Conservation (phyloP, 2,888 invertebrate genomes). For the Altica lythri region DNA sequence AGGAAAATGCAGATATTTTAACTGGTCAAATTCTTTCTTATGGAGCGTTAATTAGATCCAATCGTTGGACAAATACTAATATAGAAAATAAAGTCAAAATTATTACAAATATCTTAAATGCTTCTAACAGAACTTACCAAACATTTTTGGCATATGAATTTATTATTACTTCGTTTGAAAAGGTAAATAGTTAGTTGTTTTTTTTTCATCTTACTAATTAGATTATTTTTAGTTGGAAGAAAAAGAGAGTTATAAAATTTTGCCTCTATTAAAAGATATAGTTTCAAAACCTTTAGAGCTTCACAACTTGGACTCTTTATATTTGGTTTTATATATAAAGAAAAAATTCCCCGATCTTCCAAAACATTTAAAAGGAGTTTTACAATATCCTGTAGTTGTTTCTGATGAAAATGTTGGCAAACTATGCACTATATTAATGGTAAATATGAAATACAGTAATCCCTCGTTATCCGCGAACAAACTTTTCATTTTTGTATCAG, state of each 20-base stretch:
- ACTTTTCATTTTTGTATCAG: not conserved
- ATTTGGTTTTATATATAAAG: conserved; percentile 61
- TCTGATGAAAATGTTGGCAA: conserved; percentile 63
- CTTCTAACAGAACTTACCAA: conserved; percentile 68
- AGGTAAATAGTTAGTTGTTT: conserved; percentile 58
- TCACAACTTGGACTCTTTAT: conserved; percentile 68
- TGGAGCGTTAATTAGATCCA: conserved; percentile 71
- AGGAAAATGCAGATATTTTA: conserved; percentile 77
- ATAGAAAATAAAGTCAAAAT: conserved; percentile 60
- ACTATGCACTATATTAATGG: conserved; percentile 66
- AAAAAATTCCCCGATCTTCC: conserved; percentile 58
- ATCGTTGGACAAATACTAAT: conserved; percentile 60
- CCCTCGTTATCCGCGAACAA: too few relatives aligned
- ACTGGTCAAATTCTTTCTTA: conserved; percentile 73
- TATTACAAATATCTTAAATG: conserved; percentile 57
- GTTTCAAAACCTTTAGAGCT: conserved; percentile 67
- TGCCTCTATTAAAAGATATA: conserved; percentile 65
- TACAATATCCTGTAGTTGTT: conserved; percentile 44
- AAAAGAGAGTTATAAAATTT: conserved; percentile 63
- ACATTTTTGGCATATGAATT: conserved; percentile 65
- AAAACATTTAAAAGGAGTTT: conserved; percentile 5
- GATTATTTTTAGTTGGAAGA: conserved; percentile 44
- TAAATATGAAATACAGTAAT: too few relatives aligned
- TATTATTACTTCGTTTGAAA: conserved; percentile 64
- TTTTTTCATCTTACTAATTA: not conserved